These are phyloP conservation scores for Puma concolor DNA, from an alignment of 2,113 vertebrate species.

Conservation along the genomic window DNA sequence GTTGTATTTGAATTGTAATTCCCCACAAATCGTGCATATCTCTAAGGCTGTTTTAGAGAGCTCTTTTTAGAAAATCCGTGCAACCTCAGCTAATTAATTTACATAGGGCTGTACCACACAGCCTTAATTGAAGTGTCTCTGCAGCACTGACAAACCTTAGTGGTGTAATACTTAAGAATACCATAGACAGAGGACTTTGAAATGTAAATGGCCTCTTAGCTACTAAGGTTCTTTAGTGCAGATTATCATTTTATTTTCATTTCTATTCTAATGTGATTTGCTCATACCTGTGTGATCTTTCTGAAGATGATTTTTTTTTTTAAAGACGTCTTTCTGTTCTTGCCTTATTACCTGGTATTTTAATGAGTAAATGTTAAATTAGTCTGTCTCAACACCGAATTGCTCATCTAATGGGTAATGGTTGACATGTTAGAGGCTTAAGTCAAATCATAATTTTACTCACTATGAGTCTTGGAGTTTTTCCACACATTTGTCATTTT, in stretches of 20 bases:
- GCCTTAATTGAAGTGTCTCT: constrained; percentile 67
- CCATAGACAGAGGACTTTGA: constrained; percentile 44
- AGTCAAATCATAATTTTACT: constrained; percentile 7
- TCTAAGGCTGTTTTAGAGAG: constrained; percentile 51
- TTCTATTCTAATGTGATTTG: constrained; percentile 51
- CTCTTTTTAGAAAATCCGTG: constrained; percentile 66
- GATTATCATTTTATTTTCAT: constrained; percentile 58
- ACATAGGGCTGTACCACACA: constrained; percentile 37
- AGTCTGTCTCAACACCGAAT: neutral
- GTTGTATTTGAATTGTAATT: constrained; percentile 81
- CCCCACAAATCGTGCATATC: constrained; percentile 51
- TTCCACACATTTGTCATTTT: neutral
- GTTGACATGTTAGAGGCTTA: neutral
- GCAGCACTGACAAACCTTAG: neutral
- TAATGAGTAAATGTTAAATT: constrained; percentile 47
- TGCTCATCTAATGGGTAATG: neutral
- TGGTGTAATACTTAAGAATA: neutral
- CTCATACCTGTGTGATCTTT: constrained; percentile 29
- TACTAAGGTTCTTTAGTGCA: neutral
- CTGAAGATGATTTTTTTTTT: constrained; percentile 46
- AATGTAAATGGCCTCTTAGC: constrained; percentile 48
- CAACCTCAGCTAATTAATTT: constrained; percentile 73
- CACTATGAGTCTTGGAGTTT: neutral
- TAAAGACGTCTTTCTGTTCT: neutral
- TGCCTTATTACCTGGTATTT: constrained; percentile 29